Percentiles rank a stretch among this genome's conserved stretches.
phyloP scores from a whole-genome alignment of 2,797 vertebrate species.

The Alcedo quadribrachys region DNA sequence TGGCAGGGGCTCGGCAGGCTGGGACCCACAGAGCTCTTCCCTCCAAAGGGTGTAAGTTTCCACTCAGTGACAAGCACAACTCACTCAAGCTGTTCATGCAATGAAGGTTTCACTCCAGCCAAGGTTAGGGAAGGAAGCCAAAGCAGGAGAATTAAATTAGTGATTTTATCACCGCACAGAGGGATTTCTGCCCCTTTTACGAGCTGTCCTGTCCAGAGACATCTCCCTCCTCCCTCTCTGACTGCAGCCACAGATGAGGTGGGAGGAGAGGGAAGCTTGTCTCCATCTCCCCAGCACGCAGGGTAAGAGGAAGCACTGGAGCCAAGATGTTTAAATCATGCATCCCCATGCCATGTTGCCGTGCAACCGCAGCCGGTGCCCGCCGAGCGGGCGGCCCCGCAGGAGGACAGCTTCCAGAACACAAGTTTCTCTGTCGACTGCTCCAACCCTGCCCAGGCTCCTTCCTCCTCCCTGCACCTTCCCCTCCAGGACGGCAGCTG shows the following conservation, averaged over 20 bases:
- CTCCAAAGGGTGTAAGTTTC: neutral
- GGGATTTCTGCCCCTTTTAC: neutral
- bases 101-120: neutral
- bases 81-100: neutral
- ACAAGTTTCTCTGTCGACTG: neutral
- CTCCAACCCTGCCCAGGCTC: neutral
- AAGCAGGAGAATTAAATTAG: neutral
- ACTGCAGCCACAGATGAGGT: rapidly evolving
- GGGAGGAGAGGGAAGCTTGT: neutral
- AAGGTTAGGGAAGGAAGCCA: neutral
- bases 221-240: neutral
- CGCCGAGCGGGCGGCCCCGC: rapidly evolving
- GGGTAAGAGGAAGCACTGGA: neutral
- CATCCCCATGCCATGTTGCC: neutral
- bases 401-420: neutral
- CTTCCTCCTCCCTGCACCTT: neutral
- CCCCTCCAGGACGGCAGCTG: constrained; percentile 1
- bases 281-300: neutral
- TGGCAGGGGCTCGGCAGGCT: too few species aligned
- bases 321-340: neutral
- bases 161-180: neutral
- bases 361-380: neutral
- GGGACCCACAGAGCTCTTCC: neutral
- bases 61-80: neutral
- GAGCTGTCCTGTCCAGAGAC: neutral